Conservation (phyloP, 2,797 vertebrate genomes). For the Falco biarmicus region DNA sequence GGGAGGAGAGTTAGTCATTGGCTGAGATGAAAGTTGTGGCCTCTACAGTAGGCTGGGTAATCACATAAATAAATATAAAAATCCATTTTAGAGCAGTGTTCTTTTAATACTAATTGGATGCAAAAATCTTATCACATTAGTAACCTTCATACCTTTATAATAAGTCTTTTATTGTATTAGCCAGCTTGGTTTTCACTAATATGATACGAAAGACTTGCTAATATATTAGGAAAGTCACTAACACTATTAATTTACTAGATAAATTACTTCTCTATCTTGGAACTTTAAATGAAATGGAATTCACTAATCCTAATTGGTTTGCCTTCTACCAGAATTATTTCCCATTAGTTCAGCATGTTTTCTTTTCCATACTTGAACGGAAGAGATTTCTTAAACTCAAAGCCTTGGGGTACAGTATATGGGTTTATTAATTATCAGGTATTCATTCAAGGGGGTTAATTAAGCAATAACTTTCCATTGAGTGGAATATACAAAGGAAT, state of each 20-base stretch:
- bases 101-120: conserved; percentile 71
- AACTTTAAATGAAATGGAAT: conserved; percentile 85
- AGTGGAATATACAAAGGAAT: conserved; percentile 76
- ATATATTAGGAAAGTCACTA: conserved; percentile 80
- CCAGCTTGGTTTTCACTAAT: conserved; percentile 81
- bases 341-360: conserved; percentile 83
- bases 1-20: conserved; percentile 37
- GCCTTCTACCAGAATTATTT: conserved; percentile 81
- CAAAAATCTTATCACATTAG: conserved; percentile 73
- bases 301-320: conserved; percentile 85
- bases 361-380: conserved; percentile 78
- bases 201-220: conserved; percentile 77
- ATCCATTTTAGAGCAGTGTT: conserved; percentile 45
- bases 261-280: conserved; percentile 83
- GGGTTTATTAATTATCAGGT: conserved; percentile 85
- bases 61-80: conserved; percentile 62
- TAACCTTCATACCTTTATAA: conserved; percentile 76
- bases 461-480: conserved; percentile 84
- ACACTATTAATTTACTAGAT: conserved; percentile 84
- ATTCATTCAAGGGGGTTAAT: conserved; percentile 84
- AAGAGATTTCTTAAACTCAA: conserved; percentile 76
- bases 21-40: conserved; percentile 60
- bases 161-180: conserved; percentile 76
- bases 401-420: conserved; percentile 79
- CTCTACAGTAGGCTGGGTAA: neutral